These are phyloP conservation scores for Enoplosus armatus DNA, from an alignment of 2,797 vertebrate species.

Conservation along the genomic window DNA sequence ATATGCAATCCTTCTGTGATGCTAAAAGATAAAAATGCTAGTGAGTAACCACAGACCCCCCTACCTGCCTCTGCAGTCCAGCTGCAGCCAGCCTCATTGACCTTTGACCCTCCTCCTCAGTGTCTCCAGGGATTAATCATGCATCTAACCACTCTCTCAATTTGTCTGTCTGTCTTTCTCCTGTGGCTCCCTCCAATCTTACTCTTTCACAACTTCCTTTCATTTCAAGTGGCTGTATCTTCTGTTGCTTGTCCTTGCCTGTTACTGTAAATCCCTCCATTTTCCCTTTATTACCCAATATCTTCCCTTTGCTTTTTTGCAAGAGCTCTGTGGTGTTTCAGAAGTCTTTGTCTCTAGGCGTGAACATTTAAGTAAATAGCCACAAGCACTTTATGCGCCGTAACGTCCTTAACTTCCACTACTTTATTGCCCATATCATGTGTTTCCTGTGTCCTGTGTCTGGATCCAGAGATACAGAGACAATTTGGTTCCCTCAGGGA, in stretches of 20 bases:
- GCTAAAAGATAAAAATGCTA: conserved; percentile 42
- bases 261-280: conserved; percentile 46
- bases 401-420: conserved; percentile 11
- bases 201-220: conserved; percentile 56
- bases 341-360: conserved; percentile 21
- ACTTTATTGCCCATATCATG: conserved; percentile 43
- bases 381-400: conserved; percentile 18
- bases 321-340: conserved; percentile 43
- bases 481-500: conserved; percentile 59
- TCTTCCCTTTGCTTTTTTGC: conserved; percentile 27
- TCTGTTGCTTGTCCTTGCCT: conserved; percentile 56
- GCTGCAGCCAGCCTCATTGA: conserved; percentile 72
- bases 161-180: conserved; percentile 50
- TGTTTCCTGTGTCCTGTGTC: conserved; percentile 42
- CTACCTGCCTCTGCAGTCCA: conserved; percentile 56
- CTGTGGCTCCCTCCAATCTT: conserved; percentile 33
- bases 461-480: conserved; percentile 61
- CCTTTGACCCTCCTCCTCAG: conserved; percentile 71
- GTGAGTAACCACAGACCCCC: conserved; percentile 39
- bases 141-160: conserved; percentile 79
- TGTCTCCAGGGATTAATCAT: conserved; percentile 89
- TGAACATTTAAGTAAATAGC: conserved; percentile 29
- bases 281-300: conserved; percentile 35
- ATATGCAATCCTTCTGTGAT: conserved; percentile 22
- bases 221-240: conserved; percentile 35